A percentile compares a stretch with the other conserved stretches of the same genome.
These are phyloP conservation scores for Passer montanus DNA, from an alignment of 2,113 vertebrate species.

Conservation along the genomic window DNA sequence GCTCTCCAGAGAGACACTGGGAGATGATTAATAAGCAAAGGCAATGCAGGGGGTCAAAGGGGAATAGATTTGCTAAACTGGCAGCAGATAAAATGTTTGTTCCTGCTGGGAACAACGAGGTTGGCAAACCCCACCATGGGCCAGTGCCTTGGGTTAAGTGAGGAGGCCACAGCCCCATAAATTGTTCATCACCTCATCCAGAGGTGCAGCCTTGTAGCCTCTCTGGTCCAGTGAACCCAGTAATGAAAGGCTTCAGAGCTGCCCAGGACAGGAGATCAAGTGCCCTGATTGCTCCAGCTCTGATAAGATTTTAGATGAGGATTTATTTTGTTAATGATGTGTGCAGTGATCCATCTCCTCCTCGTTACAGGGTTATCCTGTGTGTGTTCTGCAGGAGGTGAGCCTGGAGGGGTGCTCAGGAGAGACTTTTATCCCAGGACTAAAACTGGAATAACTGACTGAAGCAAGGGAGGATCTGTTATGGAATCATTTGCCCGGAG, in stretches of 20 bases:
- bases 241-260: slow-evolving; percentile 58
- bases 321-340: slow-evolving; percentile 45
- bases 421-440: not conserved
- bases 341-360: not conserved
- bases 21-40: slow-evolving; percentile 6
- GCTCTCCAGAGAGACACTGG: not conserved
- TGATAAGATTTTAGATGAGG: slow-evolving; percentile 27
- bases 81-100: slow-evolving; percentile 33
- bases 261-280: not conserved
- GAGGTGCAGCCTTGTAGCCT: slow-evolving; percentile 24
- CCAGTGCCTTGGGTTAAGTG: slow-evolving; percentile 60
- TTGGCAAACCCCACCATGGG: slow-evolving; percentile 30
- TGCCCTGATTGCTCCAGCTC: not conserved
- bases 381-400: not conserved
- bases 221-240: slow-evolving; percentile 52
- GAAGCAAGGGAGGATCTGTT: not conserved
- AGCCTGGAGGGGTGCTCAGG: not conserved
- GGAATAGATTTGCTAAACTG: slow-evolving; percentile 14
- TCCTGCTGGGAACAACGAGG: slow-evolving; percentile 44
- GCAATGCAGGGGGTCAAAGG: not conserved
- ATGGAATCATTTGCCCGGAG: not conserved
- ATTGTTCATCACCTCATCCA: not conserved
- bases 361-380: not conserved
- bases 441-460: not conserved
- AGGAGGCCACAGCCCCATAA: not conserved